Base-by-base conservation (phyloP, 2,888 invertebrate species). In the Leptothorax acervorum region DNA sequence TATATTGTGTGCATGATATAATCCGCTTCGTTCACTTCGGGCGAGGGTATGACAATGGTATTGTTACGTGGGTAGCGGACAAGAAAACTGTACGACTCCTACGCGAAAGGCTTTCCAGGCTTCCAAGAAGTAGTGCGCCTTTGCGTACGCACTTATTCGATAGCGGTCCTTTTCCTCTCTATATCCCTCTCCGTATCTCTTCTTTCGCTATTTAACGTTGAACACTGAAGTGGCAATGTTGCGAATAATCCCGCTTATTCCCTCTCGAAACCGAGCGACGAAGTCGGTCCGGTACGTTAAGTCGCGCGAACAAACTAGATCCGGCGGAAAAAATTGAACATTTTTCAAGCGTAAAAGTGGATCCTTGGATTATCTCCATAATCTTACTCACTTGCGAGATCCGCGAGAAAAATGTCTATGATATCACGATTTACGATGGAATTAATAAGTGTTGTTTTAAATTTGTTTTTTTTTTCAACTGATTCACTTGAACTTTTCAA, bases 31-130 rank as follows among this genome's bases (percentile, higher is more conserved):
- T 48, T 62, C 60, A 45, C 57, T 28, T 63, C 51, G n/a, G 78
- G 76, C 83, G 86, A 81, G 53, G 8, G 83, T 89, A 90, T 82
- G 88, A 89, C 90, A 89, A 89, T 84, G 78, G 84, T 75, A 57
- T 39, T 63, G 66, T 73, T 86, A 86, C 89, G 88, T 89, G 90
- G 89, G 88, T 78, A 76, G 90, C 48, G 45, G 53, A 83, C 83
- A 28, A 86, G 88, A 89, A 89, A 89, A 89, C 23, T 76, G 63
- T 12, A 75, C 65, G 18, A 82, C 88, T 18, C 88, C 88, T 66
- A 89, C 89, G 82, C 87, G 76, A 57, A 8, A 31, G 31, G 15
- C 68, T 73, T 63, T 18, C 63, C 73, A 83, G 55, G 85, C 89
- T 89, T 85, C 84, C 71, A 73, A 62, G 48, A 75, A 39, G 68